phyloP scores from a whole-genome alignment of 1,140 invertebrate species.

The Orius insidiosus region DNA sequence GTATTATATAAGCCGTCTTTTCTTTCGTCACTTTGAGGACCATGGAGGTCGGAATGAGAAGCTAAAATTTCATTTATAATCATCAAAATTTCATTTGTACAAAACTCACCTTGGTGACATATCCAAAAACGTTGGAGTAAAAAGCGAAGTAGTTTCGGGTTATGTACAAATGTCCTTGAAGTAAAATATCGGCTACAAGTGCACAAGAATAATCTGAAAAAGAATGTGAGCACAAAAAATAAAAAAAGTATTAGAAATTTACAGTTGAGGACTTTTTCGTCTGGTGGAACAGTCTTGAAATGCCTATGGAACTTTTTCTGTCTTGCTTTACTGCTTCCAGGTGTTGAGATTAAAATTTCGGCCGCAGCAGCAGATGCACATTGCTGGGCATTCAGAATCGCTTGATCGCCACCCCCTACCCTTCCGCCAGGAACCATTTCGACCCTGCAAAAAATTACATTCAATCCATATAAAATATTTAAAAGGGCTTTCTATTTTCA shows the following conservation, averaged over 20 bases:
- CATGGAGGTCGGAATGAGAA: conserved; percentile 61
- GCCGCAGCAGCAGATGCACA: conserved; percentile 6
- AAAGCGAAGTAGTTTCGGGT: conserved; percentile 87
- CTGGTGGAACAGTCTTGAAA: conserved; percentile 50
- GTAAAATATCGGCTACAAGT: conserved; percentile 73
- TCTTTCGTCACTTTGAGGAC: conserved; percentile 77
- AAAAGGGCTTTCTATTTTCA: no score
- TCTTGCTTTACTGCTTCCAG: conserved; percentile 41
- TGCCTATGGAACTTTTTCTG: conserved; percentile 58
- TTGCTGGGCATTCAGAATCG: conserved; percentile 5
- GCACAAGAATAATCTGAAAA: conserved; percentile 83
- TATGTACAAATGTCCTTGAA: conserved; percentile 83
- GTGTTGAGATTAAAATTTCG: conserved; percentile 19
- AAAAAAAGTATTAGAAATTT: conserved; percentile 27
- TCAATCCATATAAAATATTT: neutral
- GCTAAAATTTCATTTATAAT: conserved; percentile 28
- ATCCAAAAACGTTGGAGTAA: conserved; percentile 87
- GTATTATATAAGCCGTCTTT: conserved; percentile 75
- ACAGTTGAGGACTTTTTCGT: conserved; percentile 65
- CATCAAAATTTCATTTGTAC: neutral
- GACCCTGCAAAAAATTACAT: conserved; percentile 10
- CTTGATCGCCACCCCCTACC: neutral
- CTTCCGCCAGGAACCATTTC: conserved; percentile 14
- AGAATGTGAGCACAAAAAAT: conserved; percentile 9
- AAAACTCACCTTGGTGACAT: conserved; percentile 83